Evolutionary conservation across 2,797 vertebrate species (phyloP), one percentile per base, ranked within the genome.

Genomic region (Danio tinwini): DNA sequence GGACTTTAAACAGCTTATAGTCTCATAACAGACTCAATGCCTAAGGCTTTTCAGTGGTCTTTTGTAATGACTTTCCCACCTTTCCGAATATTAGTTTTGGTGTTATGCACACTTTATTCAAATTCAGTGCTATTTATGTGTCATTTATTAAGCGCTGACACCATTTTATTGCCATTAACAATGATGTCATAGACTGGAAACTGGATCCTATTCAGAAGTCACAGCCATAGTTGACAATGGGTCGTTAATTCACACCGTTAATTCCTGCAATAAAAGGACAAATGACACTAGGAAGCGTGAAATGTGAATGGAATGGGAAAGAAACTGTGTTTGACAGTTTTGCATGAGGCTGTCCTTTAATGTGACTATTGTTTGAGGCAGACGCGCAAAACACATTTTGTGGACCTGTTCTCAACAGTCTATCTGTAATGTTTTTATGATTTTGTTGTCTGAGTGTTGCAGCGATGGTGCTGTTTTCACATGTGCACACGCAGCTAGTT

Each of bases 181-280:
- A 52, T 85, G 82, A 86, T 81, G 85, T 83, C 86, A 87, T 83
- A 76, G 81, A 74, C 83, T 78, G 29, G 42, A 84, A 74, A 76
- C 80, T 42, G 75, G 70, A 71, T 70, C 58, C 67, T 58, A 72
- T 84, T 82, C 73, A 82, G 81, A 47, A 85, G 75, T 76, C 78
- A 72, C 75, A 75, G 67, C 78, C 64, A 72, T 39, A 45, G 72
- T 70, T 81, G 83, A 85, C 83, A 85, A 86, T 82, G 82, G 81
- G 82, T 80, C 81, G 81, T 82, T 82, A 85, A 82, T 85, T 83
- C 78, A 37, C 64, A 42, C 68, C 62, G 78, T 85, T 85, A 84
- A 85, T 83, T 83, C 71, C 72, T 69, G 74, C 74, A 68, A 76
- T 86, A 83, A 86, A 84, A 50, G 65, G 78, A 81, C 21, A 29